Evolutionary conservation across 1,140 invertebrate species (phyloP).

Genomic region (Heliothis subflexa): DNA sequence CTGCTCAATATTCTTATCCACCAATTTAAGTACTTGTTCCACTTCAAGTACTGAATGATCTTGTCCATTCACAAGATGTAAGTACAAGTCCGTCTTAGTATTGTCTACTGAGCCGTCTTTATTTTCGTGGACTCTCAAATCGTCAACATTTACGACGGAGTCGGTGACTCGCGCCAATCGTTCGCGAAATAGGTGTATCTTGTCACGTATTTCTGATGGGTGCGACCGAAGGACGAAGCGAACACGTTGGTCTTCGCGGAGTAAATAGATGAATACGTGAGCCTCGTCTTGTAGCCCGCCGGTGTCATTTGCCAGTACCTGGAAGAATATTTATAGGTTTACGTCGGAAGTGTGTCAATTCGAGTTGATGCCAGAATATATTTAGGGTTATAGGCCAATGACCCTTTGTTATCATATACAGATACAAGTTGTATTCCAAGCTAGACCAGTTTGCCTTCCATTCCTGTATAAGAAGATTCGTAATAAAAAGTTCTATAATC

Average conservation of each 20-base stretch:
- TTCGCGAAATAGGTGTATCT: slow-evolving; percentile 93
- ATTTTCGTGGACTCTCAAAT: slow-evolving; percentile 96
- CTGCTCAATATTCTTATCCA: slow-evolving; percentile 96
- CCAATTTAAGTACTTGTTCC: slow-evolving; percentile 92
- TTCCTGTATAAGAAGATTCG: too few species aligned
- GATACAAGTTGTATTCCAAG: background rate
- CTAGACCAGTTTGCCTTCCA: background rate
- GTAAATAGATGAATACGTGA: slow-evolving; percentile 95
- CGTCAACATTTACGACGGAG: slow-evolving; percentile 97
- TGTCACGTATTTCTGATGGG: slow-evolving; percentile 93
- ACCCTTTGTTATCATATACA: slow-evolving; percentile 1
- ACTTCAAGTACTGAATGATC: slow-evolving; percentile 97
- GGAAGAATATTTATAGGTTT: slow-evolving; percentile 27
- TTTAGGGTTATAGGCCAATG: slow-evolving; percentile 25
- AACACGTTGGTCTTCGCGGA: slow-evolving; percentile 97
- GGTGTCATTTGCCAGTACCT: slow-evolving; percentile 95
- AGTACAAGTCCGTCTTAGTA: slow-evolving; percentile 96
- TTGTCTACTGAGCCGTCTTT: slow-evolving; percentile 96
- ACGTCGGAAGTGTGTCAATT: background rate
- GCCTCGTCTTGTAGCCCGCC: slow-evolving; percentile 92
- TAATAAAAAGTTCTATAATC: background rate
- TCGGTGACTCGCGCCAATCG: slow-evolving; percentile 92
- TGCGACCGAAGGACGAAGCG: slow-evolving; percentile 96
- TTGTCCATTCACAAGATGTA: slow-evolving; percentile 95
- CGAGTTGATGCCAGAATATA: slow-evolving; percentile 21